Conservation (phyloP, 30 jellyfish, hydroid and myxozoan genomes). For the Cassiopea xamachana region DNA sequence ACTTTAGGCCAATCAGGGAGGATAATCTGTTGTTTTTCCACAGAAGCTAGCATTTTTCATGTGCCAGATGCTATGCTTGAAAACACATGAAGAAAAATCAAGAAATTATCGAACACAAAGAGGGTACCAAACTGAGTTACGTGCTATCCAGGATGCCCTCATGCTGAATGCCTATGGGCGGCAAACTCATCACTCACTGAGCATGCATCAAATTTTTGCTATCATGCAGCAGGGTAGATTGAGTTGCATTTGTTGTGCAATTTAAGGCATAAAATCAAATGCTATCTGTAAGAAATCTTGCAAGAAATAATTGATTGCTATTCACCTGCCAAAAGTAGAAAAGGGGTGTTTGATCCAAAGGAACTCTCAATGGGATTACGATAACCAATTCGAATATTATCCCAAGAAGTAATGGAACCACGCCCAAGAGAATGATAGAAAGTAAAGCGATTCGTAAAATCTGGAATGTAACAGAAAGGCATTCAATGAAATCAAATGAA, state of each 20-base stretch:
- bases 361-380: conserved; percentile 90
- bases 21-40: too few relatives aligned
- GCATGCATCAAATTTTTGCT: too few relatives aligned
- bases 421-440: conserved; percentile 77
- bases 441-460: conserved; percentile 47
- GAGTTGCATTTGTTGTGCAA: background rate
- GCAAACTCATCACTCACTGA: too few relatives aligned
- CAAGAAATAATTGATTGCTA: background rate
- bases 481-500: background rate
- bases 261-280: background rate
- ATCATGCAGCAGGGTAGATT: too few relatives aligned
- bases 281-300: background rate
- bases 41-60: too few relatives aligned
- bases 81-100: too few relatives aligned
- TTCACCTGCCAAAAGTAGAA: conserved; percentile 93
- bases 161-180: too few relatives aligned
- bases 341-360: conserved; percentile 91
- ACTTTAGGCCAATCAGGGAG: too few relatives aligned
- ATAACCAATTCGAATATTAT: conserved; percentile 87
- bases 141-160: too few relatives aligned
- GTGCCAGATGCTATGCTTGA: too few relatives aligned
- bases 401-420: conserved; percentile 89
- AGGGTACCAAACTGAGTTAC: too few relatives aligned
- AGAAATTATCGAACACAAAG: too few relatives aligned
- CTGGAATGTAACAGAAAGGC: conserved; percentile 6